These are phyloP conservation scores for Hesperia comma DNA, from an alignment of 2,888 invertebrate species.

Conservation along the genomic window DNA sequence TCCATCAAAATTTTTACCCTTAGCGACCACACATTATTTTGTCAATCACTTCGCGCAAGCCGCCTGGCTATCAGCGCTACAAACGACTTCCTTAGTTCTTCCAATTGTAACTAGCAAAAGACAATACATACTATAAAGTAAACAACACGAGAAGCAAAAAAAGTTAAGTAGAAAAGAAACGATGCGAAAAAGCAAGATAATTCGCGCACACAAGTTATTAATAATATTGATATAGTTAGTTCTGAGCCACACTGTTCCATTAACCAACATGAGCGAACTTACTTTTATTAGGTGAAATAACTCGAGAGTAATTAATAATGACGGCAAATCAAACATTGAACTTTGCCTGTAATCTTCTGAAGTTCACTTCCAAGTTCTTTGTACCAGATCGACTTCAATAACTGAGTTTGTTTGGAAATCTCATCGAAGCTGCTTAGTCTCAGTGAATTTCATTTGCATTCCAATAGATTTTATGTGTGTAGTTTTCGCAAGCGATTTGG, in stretches of 20 bases:
- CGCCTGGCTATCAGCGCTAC: too few species aligned
- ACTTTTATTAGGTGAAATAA: slow-evolving; percentile 1
- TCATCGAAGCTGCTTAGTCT: background rate
- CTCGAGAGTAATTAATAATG: slow-evolving; percentile 15
- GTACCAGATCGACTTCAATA: slow-evolving; percentile 8
- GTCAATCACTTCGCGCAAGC: too few species aligned
- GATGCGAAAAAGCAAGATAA: background rate
- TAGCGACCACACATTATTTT: too few species aligned
- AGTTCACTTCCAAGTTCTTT: slow-evolving; percentile 6
- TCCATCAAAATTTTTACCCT: too few species aligned
- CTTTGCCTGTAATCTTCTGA: slow-evolving; percentile 6
- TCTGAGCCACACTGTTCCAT: background rate
- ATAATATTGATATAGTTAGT: too few species aligned
- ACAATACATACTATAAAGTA: too few species aligned
- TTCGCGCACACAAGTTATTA: background rate
- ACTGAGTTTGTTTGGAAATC: background rate
- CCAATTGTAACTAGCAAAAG: too few species aligned
- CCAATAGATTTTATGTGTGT: background rate
- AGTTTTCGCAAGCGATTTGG: background rate
- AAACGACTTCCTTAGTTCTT: too few species aligned
- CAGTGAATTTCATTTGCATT: background rate
- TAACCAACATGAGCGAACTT: slow-evolving; percentile 2
- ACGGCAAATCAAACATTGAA: slow-evolving; percentile 6
- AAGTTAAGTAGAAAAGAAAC: too few species aligned
- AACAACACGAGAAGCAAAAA: too few species aligned